These are phyloP conservation scores for Istiophorus platypterus DNA, from an alignment of 2,113 vertebrate species.

Conservation along the genomic window DNA sequence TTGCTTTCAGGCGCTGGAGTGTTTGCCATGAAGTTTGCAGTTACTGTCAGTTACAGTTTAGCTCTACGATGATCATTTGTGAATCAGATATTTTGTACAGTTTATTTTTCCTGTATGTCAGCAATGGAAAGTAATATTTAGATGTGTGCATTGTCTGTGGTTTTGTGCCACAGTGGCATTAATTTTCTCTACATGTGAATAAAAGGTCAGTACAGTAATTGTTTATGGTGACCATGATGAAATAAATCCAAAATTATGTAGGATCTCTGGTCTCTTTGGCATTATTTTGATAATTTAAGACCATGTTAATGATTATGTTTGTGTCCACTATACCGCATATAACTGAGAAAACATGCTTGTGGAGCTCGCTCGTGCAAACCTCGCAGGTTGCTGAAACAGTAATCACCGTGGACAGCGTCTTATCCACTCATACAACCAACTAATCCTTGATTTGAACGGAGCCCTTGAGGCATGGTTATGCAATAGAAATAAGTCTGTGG, in stretches of 20 bases:
- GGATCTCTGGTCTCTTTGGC: constrained; percentile 31
- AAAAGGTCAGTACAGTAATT: constrained; percentile 62
- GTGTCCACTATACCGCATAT: neutral
- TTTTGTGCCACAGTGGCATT: constrained; percentile 49
- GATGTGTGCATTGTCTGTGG: constrained; percentile 56
- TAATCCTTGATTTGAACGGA: constrained; percentile 68
- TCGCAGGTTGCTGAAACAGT: constrained; percentile 22
- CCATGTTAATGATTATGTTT: constrained; percentile 9
- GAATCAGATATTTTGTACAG: constrained; percentile 69
- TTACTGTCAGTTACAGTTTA: constrained; percentile 38
- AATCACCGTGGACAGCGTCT: constrained; percentile 53
- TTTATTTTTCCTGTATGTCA: constrained; percentile 53
- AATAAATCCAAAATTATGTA: constrained; percentile 77
- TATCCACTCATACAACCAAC: constrained; percentile 53
- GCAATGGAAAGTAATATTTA: constrained; percentile 56
- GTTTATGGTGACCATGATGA: constrained; percentile 72
- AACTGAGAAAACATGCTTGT: neutral
- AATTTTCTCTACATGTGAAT: constrained; percentile 66
- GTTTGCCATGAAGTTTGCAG: constrained; percentile 60
- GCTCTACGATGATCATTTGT: constrained; percentile 49
- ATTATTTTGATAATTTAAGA: constrained; percentile 42
- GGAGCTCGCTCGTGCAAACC: neutral
- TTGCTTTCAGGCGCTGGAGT: constrained; percentile 51
- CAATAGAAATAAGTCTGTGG: constrained; percentile 64
- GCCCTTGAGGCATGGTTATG: constrained; percentile 66